Conservation (phyloP, 2,797 vertebrate species). For the Varecia variegata region DNA sequence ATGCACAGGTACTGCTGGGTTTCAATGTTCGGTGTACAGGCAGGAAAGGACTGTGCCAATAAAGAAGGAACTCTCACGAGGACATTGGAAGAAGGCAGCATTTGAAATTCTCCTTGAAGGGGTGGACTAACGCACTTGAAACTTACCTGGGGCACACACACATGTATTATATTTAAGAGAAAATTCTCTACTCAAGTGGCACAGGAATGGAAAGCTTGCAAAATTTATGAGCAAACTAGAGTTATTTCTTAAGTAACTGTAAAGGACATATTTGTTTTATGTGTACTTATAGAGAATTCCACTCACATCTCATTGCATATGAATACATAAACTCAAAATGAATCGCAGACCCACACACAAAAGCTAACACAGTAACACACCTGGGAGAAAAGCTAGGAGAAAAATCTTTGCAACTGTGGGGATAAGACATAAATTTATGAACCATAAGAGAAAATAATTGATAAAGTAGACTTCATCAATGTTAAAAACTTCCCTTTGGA, state of each 20-base stretch:
- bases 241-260: neutral
- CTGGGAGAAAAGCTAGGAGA: neutral
- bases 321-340: neutral
- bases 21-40: neutral
- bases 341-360: neutral
- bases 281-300: neutral
- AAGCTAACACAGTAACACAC: neutral
- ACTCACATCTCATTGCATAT: neutral
- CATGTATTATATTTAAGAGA: neutral
- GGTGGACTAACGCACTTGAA: neutral
- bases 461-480: neutral
- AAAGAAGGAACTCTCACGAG: rapidly evolving
- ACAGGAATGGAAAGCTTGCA: neutral
- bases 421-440: neutral
- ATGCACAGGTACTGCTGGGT: neutral
- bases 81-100: no score
- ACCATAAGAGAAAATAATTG: neutral
- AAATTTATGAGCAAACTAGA: neutral
- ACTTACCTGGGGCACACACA: no score
- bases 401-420: neutral
- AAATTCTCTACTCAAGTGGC: neutral
- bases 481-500: neutral
- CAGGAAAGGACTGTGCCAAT: neutral
- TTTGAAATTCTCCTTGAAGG: neutral
- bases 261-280: neutral